Conservation (phyloP, 2,888 invertebrate species). For the Aphrophora alni region DNA sequence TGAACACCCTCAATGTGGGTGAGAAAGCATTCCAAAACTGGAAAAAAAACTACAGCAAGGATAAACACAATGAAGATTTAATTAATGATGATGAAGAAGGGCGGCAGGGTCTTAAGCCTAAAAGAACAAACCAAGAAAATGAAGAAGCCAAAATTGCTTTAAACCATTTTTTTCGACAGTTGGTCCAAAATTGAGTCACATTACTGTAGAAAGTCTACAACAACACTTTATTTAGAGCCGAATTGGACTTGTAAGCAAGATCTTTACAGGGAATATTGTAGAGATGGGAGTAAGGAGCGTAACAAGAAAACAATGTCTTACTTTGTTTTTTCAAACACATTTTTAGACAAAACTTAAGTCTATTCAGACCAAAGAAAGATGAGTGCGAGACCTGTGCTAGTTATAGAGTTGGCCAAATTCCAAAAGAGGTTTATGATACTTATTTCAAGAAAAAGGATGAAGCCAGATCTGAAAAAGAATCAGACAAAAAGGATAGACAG, state of each 20-base stretch:
- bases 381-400: too few relatives aligned
- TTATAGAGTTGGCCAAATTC: too few relatives aligned
- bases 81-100: not conserved
- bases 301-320: not conserved
- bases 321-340: slow-evolving; percentile 3
- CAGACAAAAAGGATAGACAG: too few relatives aligned
- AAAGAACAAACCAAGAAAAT: not conserved
- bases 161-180: not conserved
- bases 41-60: not conserved
- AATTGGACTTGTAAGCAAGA: slow-evolving; percentile 9
- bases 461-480: too few relatives aligned
- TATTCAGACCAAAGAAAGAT: too few relatives aligned
- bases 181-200: not conserved
- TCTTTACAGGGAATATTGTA: slow-evolving; percentile 8
- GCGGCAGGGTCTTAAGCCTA: not conserved
- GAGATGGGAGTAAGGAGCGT: not conserved
- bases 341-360: too few relatives aligned
- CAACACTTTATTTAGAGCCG: not conserved
- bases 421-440: too few relatives aligned
- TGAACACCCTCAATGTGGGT: not conserved
- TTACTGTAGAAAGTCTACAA: not conserved
- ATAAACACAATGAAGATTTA: too few relatives aligned
- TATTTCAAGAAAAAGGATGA: too few relatives aligned
- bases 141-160: not conserved
- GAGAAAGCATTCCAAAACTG: not conserved